A percentile compares a stretch with the other conserved stretches of the same genome.
phyloP scores from a whole-genome alignment of 2,113 vertebrate species.

The Plectropomus leopardus region DNA sequence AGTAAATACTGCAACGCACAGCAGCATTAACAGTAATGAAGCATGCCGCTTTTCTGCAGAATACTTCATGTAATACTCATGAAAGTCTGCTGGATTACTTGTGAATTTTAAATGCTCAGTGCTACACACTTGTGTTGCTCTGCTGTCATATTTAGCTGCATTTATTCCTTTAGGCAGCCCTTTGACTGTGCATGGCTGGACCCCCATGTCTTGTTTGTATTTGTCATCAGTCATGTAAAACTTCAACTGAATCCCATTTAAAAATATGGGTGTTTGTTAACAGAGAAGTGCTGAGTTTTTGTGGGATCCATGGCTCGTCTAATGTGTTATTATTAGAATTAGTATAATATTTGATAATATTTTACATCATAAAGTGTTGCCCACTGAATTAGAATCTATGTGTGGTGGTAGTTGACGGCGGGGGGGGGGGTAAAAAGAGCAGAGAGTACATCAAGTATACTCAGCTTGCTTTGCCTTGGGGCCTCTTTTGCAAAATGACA shows the following conservation, averaged over 20 bases:
- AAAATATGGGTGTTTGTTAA: slow-evolving; percentile 10
- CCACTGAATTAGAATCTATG: no score
- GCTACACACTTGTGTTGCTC: background rate
- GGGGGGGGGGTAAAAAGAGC: no score
- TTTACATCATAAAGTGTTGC: background rate
- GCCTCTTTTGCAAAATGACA: no score
- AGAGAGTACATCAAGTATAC: no score
- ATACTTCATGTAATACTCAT: background rate
- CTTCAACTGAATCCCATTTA: slow-evolving; percentile 12
- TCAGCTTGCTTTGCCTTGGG: no score
- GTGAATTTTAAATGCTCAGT: slow-evolving; percentile 22
- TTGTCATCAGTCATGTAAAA: slow-evolving; percentile 3
- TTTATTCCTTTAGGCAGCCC: slow-evolving; percentile 19
- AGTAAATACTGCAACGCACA: slow-evolving; percentile 2
- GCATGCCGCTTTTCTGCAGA: background rate
- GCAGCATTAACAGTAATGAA: slow-evolving; percentile 15
- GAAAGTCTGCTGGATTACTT: background rate
- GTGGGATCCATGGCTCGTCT: background rate
- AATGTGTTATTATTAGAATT: background rate
- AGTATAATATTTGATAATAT: background rate
- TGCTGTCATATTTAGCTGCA: slow-evolving; percentile 1
- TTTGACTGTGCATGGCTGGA: slow-evolving; percentile 9
- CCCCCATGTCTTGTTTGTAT: slow-evolving; percentile 12
- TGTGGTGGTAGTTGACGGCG: no score
- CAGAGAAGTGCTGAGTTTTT: background rate